Evolutionary conservation across 2,888 invertebrate genomes (phyloP).

Genomic region (Eupelmus urozonus): DNA sequence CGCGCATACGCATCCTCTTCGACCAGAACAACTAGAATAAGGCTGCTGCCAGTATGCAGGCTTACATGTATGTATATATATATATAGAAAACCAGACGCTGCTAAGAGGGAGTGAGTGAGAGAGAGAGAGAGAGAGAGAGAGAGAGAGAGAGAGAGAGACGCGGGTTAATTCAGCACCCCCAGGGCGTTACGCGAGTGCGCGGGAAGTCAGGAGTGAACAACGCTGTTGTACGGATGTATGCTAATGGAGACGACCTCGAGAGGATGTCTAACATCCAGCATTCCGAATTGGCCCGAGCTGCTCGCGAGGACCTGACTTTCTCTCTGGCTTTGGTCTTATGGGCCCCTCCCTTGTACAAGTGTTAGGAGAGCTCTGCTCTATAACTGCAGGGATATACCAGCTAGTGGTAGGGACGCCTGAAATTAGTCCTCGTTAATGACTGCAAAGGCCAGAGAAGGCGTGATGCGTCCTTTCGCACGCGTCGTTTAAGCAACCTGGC

Average conservation of each 20-base stretch:
- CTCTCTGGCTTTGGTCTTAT: neutral
- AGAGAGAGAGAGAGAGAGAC: conserved; percentile 8
- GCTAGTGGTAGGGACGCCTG: neutral
- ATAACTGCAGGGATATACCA: no score
- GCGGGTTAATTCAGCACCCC: neutral
- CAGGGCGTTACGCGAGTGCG: conserved; percentile 5
- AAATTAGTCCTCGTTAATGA: conserved; percentile 30
- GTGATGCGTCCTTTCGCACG: neutral
- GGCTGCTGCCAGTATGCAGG: neutral
- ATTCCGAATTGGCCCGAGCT: conserved; percentile 64
- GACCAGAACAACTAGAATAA: no score
- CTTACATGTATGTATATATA: no score
- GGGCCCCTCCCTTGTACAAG: neutral
- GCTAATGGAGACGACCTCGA: conserved; percentile 74
- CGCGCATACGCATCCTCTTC: neutral
- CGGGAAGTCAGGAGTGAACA: conserved; percentile 69
- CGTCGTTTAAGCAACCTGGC: no score
- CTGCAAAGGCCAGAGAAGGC: neutral
- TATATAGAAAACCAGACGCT: no score
- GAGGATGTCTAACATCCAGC: conserved; percentile 72
- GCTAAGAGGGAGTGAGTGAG: neutral
- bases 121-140: conserved; percentile 22
- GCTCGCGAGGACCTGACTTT: no score
- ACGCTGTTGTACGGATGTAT: conserved; percentile 71
- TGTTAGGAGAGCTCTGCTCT: neutral